Evolutionary conservation across 2,113 vertebrate species (phyloP).

Genomic region (Phoxinus phoxinus): DNA sequence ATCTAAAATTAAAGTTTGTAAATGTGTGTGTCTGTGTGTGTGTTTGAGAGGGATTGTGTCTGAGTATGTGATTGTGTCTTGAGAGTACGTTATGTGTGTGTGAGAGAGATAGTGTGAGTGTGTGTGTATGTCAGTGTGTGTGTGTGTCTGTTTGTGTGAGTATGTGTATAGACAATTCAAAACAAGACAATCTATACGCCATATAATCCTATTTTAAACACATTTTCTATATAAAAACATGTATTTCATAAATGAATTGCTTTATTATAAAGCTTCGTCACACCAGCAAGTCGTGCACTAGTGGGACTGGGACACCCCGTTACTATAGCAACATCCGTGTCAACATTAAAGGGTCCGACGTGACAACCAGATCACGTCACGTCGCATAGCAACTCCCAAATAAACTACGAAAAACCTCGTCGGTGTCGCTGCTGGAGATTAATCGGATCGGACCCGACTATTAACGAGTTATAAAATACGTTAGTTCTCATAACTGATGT

Average conservation of each 20-base stretch:
- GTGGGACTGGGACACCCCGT: not conserved
- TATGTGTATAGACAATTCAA: too few relatives aligned
- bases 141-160: too few relatives aligned
- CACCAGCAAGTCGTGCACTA: not conserved
- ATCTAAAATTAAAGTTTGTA: too few relatives aligned
- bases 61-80: too few relatives aligned
- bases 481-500: not conserved
- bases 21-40: too few relatives aligned
- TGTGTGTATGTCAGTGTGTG: too few relatives aligned
- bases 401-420: constrained; percentile 12
- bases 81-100: too few relatives aligned
- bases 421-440: not conserved
- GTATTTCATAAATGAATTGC: not conserved
- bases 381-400: constrained; percentile 65
- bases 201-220: too few relatives aligned
- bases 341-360: constrained; percentile 36
- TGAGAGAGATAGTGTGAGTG: rapidly evolving
- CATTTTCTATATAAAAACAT: too few relatives aligned
- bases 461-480: not conserved
- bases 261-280: not conserved
- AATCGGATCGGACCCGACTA: not conserved
- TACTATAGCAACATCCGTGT: constrained; percentile 59
- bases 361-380: constrained; percentile 37
- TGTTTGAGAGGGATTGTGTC: too few relatives aligned
- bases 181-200: too few relatives aligned